These are phyloP conservation scores for Drosophila borborema DNA, from an alignment of 2,888 invertebrate species.

Conservation along the genomic window DNA sequence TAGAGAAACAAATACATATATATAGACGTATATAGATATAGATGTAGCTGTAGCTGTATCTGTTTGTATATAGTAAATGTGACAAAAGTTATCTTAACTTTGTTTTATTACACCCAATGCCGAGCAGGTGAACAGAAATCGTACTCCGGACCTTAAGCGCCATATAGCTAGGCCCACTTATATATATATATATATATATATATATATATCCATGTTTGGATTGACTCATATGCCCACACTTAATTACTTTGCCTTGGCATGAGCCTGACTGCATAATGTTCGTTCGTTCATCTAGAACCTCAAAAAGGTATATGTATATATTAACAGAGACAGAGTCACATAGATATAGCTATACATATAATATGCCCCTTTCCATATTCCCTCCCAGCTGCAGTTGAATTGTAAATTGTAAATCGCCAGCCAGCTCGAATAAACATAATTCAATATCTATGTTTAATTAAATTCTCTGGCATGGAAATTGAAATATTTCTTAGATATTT, in stretches of 20 bases:
- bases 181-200: slow-evolving; percentile 2
- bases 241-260: not conserved
- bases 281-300: not conserved
- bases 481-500: slow-evolving; percentile 30
- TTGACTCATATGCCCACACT: slow-evolving; percentile 40
- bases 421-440: slow-evolving; percentile 39
- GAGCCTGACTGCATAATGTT: not conserved
- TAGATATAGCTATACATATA: not conserved
- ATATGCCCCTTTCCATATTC: not conserved
- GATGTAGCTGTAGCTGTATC: slow-evolving; percentile 13
- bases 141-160: not conserved
- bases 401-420: slow-evolving; percentile 12
- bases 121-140: slow-evolving; percentile 23
- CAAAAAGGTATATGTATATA: no score
- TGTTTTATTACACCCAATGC: slow-evolving; percentile 64
- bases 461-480: slow-evolving; percentile 50
- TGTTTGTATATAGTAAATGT: slow-evolving; percentile 1
- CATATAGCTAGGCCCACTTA: slow-evolving; percentile 1
- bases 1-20: slow-evolving; percentile 3
- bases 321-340: no score
- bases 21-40: slow-evolving; percentile 1
- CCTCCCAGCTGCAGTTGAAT: slow-evolving; percentile 7
- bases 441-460: slow-evolving; percentile 70
- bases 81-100: slow-evolving; percentile 52
- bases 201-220: not conserved